These are phyloP conservation scores for Aulostomus chinensis DNA, from an alignment of 2,797 vertebrate genomes.

Conservation along the genomic window DNA sequence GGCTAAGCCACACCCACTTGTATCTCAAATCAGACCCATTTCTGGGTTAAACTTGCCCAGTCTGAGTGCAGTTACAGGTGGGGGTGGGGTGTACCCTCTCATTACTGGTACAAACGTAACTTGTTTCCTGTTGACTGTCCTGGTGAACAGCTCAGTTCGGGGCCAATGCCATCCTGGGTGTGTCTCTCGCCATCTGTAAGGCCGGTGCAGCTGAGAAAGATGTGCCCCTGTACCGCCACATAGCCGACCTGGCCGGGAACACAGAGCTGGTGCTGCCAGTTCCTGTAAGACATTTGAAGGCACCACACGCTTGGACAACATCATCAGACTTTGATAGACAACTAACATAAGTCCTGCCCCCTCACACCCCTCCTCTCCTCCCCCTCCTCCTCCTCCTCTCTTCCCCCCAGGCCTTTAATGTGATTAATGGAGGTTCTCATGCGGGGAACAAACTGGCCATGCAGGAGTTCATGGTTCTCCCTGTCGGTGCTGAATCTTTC, in stretches of 20 bases:
- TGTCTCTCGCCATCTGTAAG: slow-evolving; percentile 92
- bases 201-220: slow-evolving; percentile 91
- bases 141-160: slow-evolving; percentile 87
- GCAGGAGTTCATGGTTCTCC: slow-evolving; percentile 97
- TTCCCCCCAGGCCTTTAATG: slow-evolving; percentile 88
- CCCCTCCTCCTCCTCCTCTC: neutral
- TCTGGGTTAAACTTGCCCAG: no score
- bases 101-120: no score
- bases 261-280: slow-evolving; percentile 93
- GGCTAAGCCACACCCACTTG: no score
- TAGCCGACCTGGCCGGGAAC: slow-evolving; percentile 93
- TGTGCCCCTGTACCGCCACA: slow-evolving; percentile 91
- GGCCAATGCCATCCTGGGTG: slow-evolving; percentile 92
- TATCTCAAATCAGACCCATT: no score
- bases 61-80: no score
- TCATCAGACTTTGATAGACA: no score
- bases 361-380: no score
- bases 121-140: neutral
- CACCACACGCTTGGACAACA: no score
- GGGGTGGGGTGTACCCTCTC: no score
- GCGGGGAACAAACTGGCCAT: slow-evolving; percentile 96
- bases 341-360: no score
- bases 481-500: slow-evolving; percentile 92
- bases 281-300: slow-evolving; percentile 79
- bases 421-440: slow-evolving; percentile 94